Evolutionary conservation across 2,888 invertebrate genomes (phyloP).

Genomic region (Clostera curtula): DNA sequence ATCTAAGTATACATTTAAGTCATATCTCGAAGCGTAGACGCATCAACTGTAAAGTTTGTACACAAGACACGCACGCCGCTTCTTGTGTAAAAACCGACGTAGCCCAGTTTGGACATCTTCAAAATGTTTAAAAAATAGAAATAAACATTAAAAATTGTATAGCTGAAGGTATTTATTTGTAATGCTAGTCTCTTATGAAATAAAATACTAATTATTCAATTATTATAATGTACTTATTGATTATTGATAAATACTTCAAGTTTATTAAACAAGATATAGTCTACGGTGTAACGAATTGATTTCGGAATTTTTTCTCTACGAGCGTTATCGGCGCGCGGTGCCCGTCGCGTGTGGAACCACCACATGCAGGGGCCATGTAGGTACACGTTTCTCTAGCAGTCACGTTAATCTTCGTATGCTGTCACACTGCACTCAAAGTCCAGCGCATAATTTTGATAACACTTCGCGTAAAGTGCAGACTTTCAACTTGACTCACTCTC

Average conservation of each 20-base stretch:
- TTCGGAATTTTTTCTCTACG: conserved; percentile 67
- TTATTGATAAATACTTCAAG: conserved; percentile 74
- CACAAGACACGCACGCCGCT: conserved; percentile 48
- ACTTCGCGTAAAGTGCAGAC: no score
- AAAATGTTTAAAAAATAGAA: conserved; percentile 70
- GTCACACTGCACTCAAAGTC: no score
- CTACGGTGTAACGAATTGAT: conserved; percentile 72
- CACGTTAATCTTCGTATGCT: no score
- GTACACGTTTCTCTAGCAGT: no score
- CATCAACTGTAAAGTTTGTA: conserved; percentile 56
- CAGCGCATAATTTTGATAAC: no score
- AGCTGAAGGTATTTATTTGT: conserved; percentile 75
- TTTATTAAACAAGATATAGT: conserved; percentile 72
- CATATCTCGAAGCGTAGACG: conserved; percentile 72
- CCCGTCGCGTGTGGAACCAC: no score
- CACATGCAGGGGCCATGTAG: no score
- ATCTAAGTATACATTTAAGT: conserved; percentile 72
- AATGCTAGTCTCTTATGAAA: conserved; percentile 75
- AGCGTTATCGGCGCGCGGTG: conserved; percentile 45
- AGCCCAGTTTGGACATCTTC: conserved; percentile 71
- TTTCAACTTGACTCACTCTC: no score
- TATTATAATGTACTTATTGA: conserved; percentile 75
- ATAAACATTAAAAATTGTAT: conserved; percentile 73
- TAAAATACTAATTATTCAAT: conserved; percentile 75
- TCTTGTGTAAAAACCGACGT: conserved; percentile 62